Conservation (phyloP, 2,888 invertebrate species). For the Mesorhabditis spiculigera region DNA sequence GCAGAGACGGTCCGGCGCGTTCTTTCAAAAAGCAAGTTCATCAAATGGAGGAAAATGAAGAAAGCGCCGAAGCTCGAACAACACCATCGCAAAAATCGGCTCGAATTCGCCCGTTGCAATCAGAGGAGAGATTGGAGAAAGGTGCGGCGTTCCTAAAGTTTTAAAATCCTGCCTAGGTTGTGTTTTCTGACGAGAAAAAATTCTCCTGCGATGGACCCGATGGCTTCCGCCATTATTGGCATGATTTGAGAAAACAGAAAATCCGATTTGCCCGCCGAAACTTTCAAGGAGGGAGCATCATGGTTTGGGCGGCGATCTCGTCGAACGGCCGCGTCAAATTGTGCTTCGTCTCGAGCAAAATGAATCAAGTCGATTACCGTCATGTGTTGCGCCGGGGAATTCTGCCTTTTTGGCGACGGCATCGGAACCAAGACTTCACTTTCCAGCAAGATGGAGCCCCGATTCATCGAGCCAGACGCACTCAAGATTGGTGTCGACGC, state of each 20-base stretch:
- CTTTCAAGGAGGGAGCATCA: slow-evolving; percentile 10
- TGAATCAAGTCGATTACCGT: neutral
- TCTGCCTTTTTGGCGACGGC: slow-evolving; percentile 5
- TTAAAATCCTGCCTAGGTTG: slow-evolving; percentile 8
- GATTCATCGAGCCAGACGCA: slow-evolving; percentile 8
- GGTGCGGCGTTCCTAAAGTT: too few relatives aligned
- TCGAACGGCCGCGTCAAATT: slow-evolving; percentile 1
- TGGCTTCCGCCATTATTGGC: slow-evolving; percentile 12
- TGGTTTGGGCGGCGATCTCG: slow-evolving; percentile 8
- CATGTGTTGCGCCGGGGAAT: neutral
- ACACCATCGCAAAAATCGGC: too few relatives aligned
- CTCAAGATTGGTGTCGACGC: slow-evolving; percentile 4
- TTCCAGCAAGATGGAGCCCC: slow-evolving; percentile 10
- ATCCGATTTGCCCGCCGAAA: slow-evolving; percentile 9
- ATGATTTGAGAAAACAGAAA: slow-evolving; percentile 12
- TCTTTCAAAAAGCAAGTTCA: slow-evolving; percentile 5
- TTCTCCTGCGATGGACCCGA: slow-evolving; percentile 11
- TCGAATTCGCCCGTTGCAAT: too few relatives aligned
- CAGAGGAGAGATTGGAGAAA: too few relatives aligned
- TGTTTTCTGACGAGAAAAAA: slow-evolving; percentile 11
- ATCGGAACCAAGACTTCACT: neutral
- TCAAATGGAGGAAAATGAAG: slow-evolving; percentile 8
- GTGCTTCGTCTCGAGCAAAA: neutral
- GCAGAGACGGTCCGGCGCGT: too few relatives aligned
- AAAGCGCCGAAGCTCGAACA: slow-evolving; percentile 4